Conservation (phyloP, 2,797 vertebrate genomes). For the Sebastes kiyomatsui region DNA sequence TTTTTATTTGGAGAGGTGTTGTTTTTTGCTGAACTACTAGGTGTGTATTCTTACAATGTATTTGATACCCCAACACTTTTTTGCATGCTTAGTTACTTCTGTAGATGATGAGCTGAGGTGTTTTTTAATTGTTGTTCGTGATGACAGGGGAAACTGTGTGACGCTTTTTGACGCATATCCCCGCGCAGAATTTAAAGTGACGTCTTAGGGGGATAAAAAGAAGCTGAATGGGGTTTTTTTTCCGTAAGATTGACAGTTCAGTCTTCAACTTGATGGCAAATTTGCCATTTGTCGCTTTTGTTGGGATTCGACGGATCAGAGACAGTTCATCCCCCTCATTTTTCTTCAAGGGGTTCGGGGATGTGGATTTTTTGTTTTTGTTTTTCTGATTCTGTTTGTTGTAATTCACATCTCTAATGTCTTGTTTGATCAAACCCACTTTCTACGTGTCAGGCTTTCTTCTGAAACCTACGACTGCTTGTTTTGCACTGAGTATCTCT, state of each 20-base stretch:
- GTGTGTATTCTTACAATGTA: conserved; percentile 82
- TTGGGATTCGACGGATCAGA: conserved; percentile 39
- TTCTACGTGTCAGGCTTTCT: conserved; percentile 50
- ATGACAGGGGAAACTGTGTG: conserved; percentile 56
- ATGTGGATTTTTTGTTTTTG: conserved; percentile 5
- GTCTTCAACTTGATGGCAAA: conserved; percentile 31
- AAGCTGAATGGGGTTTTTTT: conserved; percentile 19
- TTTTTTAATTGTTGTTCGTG: conserved; percentile 62
- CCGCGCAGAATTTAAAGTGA: conserved; percentile 44
- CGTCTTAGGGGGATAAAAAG: conserved; percentile 7
- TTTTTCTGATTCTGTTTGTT: conserved; percentile 36
- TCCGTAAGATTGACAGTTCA: conserved; percentile 29
- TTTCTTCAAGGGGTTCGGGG: conserved; percentile 51
- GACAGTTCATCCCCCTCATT: conserved; percentile 52
- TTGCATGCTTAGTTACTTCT: conserved; percentile 82
- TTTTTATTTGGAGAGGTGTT: conserved; percentile 66
- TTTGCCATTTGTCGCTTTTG: conserved; percentile 44
- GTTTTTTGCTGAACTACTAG: conserved; percentile 75
- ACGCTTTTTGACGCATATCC: conserved; percentile 51
- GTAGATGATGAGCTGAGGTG: conserved; percentile 70
- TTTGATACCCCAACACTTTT: conserved; percentile 79
- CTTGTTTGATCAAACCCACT: conserved; percentile 46
- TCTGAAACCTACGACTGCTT: conserved; percentile 62
- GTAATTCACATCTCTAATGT: conserved; percentile 43
- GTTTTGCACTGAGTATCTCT: conserved; percentile 75